Percentiles rank a stretch among this genome's conserved stretches.
These are phyloP conservation scores for Scartelaos histophorus DNA, from an alignment of 2,113 vertebrate genomes.

Conservation along the genomic window DNA sequence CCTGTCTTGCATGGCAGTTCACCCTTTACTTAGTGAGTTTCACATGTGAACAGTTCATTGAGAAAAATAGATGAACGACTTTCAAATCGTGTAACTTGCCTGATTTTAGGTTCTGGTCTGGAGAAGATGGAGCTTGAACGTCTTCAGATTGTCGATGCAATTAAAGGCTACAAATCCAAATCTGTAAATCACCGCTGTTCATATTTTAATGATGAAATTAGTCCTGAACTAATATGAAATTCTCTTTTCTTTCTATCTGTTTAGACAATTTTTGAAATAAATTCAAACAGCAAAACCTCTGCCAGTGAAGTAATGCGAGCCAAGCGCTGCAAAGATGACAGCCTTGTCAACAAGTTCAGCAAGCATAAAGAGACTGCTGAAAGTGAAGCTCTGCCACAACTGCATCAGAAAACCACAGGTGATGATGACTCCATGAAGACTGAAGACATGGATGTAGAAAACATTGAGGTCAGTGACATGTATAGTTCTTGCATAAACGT, in stretches of 20 bases:
- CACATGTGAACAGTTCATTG: neutral
- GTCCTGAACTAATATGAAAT: neutral
- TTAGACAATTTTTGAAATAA: slow-evolving; percentile 98
- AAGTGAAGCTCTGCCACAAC: slow-evolving; percentile 2
- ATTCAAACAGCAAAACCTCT: slow-evolving; percentile 81
- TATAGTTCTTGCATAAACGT: neutral
- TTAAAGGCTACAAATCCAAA: slow-evolving; percentile 88
- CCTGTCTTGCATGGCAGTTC: slow-evolving; percentile 80
- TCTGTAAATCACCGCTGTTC: slow-evolving; percentile 75
- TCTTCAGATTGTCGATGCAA: slow-evolving; percentile 86
- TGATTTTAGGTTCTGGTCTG: slow-evolving; percentile 78
- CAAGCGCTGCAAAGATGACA: slow-evolving; percentile 81
- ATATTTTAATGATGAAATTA: neutral
- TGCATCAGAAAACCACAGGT: neutral
- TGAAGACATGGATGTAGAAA: slow-evolving; percentile 46
- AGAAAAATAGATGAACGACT: neutral
- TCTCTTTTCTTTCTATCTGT: neutral
- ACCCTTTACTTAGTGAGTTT: slow-evolving; percentile 88
- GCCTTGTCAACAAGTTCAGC: slow-evolving; percentile 81
- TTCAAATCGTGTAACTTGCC: neutral
- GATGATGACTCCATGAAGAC: neutral
- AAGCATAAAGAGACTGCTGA: slow-evolving; percentile 67
- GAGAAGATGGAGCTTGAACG: slow-evolving; percentile 84
- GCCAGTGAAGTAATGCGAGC: slow-evolving; percentile 87
- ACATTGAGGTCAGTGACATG: slow-evolving; percentile 59